Base-by-base conservation (phyloP, 2,797 vertebrate genomes). In the Lithobates sylvaticus region DNA sequence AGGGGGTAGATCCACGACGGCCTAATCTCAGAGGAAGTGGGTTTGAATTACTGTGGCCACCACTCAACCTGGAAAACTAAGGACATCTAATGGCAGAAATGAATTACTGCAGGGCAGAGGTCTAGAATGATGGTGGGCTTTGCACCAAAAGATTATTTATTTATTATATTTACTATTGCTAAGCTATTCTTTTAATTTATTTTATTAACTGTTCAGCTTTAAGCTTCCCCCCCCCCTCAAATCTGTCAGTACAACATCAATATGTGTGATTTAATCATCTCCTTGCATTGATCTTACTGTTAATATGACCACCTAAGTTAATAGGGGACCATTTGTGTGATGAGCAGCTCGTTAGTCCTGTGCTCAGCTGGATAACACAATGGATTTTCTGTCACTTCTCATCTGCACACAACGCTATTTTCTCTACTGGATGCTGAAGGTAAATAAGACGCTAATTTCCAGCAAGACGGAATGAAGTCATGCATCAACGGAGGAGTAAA, bases 301-400 rank as follows among this genome's bases (percentile, higher is more conserved):
- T n/a, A 21, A 34, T 81, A 61, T 18, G 7, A 2, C 15, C 68
- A 36, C 44, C 44, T 72, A 54, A 70, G 64, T 74, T 36, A 81
- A 68, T 7, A 13, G 42, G 10, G 27, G 5, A 32, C 42, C 64
- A 16, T 54, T 6, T 10, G 36, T 65, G 39, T 26, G 21, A 50
- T 23, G 29, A 47, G 13, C 18, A 21, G 21, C 69, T 47, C 16
- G 21, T 85, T 85, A 50, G 39, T 64, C 32, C 29, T 21, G 23
- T n/a, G 16, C 68, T 81, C 71, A 58, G 71, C 32, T 71, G 44
- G 39, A 47, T 76, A 71, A 76, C 78, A 29, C 21, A n/a, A 86
- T 86, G 16, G 84, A 86, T 76, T 86, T 86, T 23, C 84, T 81
- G 72, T 58, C 78, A 76, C 71, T 42, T 29, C 32, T 76, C 44